Conservation (phyloP, 2,113 vertebrate species). For the Tylochromis polylepis region DNA sequence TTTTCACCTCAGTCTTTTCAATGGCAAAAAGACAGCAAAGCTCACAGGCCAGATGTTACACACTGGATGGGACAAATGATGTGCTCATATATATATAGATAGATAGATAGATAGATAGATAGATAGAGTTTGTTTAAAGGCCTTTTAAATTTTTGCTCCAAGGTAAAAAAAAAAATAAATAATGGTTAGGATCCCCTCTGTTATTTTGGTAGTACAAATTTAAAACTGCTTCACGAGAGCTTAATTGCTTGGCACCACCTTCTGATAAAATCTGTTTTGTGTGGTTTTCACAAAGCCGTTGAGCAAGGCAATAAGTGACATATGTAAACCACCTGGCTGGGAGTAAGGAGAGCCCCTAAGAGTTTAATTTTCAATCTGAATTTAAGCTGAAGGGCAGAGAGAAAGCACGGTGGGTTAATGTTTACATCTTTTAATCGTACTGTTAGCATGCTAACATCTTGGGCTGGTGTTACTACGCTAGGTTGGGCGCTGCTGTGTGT, state of each 20-base stretch:
- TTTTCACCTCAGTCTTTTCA: background rate
- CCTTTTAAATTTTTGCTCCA: background rate
- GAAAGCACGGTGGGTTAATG: background rate
- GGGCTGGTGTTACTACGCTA: background rate
- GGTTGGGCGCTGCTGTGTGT: background rate
- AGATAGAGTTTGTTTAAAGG: no score
- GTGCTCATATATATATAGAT: no score
- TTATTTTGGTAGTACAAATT: background rate
- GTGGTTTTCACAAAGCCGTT: background rate
- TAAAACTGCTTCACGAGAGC: background rate
- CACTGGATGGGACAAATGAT: background rate
- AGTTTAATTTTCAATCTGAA: background rate
- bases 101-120: no score
- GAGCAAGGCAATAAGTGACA: background rate
- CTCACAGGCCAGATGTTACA: background rate
- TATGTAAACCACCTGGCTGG: background rate
- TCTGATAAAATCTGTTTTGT: background rate
- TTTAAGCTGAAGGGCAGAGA: background rate
- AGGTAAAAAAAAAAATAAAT: no score
- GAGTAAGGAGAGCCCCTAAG: background rate
- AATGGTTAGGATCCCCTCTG: no score
- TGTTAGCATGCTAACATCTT: background rate
- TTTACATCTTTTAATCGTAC: background rate
- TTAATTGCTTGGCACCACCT: background rate
- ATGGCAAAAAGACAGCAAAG: background rate